Percentiles rank a stretch among this genome's conserved stretches.
Evolutionary conservation across 2,113 vertebrate species (phyloP).

Genomic region (Protobothrops mucrosquamatus): DNA sequence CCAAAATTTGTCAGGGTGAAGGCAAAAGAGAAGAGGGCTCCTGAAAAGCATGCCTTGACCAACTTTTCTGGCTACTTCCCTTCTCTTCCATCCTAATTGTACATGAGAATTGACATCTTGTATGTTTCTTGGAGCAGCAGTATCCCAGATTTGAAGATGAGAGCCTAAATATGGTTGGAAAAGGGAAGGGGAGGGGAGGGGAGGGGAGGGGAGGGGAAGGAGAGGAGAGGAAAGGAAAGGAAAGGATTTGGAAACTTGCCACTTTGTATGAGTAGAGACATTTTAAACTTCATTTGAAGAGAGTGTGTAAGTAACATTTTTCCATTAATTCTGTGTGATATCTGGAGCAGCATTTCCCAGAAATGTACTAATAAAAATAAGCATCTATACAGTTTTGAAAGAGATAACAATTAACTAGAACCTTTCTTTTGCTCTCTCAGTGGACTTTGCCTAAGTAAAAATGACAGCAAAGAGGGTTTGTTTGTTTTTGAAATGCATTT

Average conservation of each 20-base stretch:
- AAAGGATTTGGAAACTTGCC: rapidly evolving
- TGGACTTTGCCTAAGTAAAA: constrained; percentile 18
- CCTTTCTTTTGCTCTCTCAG: constrained; percentile 11
- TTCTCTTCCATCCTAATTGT: neutral
- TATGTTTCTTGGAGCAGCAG: neutral
- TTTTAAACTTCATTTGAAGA: neutral
- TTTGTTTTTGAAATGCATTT: neutral
- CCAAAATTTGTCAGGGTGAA: neutral
- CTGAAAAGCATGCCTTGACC: neutral
- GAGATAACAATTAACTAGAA: constrained; percentile 31
- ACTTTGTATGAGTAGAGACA: neutral
- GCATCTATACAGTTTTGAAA: constrained; percentile 6
- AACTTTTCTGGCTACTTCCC: neutral
- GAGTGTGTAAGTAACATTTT: constrained; percentile 1
- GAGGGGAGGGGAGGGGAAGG: no score
- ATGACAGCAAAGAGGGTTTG: neutral
- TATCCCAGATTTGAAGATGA: neutral
- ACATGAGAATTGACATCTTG: neutral
- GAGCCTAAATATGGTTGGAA: rapidly evolving
- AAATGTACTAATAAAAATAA: constrained; percentile 24
- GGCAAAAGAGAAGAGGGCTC: neutral
- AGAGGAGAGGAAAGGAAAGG: no score
- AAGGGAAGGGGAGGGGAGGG: neutral
- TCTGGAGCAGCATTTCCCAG: constrained; percentile 10
- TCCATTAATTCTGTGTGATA: neutral